Evolutionary conservation across 2,113 vertebrate genomes (phyloP), one percentile per base, ranked within the genome.

Genomic region (Rostratula benghalensis): DNA sequence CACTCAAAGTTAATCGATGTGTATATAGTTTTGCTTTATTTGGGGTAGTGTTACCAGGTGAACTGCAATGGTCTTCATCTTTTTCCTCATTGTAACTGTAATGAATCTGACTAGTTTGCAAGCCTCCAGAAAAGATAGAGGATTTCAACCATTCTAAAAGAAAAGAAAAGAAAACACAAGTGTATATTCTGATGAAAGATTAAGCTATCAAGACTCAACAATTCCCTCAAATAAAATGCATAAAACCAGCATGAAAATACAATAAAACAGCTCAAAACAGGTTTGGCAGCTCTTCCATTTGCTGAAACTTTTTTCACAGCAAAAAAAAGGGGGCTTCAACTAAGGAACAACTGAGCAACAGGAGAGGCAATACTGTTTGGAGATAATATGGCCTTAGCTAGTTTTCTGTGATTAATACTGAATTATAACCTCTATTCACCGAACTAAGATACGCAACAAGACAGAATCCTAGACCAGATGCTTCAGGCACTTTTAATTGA

Each of bases 11-110:
- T 31, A 99, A 96, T 84, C 98, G 98, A 74, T 98, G 98, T 28
- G 98, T 97, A 93, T 99, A 99, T 1, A 99, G 98, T 54, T 99
- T 99, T 78, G 98, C 97, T 92, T 99, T 99, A 92, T 98, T 99
- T n/a, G 99, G 98, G 25, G 99, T 98, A 18, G 98, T 98, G 78
- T 98, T 98, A 13, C 99, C 99, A 63, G 98, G 98, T 25, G 99
- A 99, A 95, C 99, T 99, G 95, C 99, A 99, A 91, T 99, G 99
- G 96, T 99, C 99, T 97, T 99, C 99, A n/a, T 99, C 99, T 96
- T 99, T 99, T 97, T 99, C 99, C 82, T 99, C 99, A 31, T 99
- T 99, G 96, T 99, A 99, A 97, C 99, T 99, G 70, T 99, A 99
- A 97, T 99, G 99, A 97, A 99, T 99, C 95, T 99, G 99, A 97